These are phyloP conservation scores for Phrynosoma blainvillii DNA, from an alignment of 2,113 vertebrate species.

Conservation along the genomic window DNA sequence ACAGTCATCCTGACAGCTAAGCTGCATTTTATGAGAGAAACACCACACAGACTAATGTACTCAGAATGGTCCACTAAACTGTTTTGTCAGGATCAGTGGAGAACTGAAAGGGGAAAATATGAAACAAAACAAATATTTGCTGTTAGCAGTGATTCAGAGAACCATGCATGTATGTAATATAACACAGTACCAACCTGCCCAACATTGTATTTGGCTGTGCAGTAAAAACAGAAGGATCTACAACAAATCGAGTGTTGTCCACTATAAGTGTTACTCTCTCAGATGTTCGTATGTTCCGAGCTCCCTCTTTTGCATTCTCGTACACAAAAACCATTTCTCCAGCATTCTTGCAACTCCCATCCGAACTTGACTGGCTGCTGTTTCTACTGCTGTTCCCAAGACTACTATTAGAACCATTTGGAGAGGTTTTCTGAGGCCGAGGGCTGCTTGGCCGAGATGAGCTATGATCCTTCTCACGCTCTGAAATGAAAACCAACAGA, in stretches of 20 bases:
- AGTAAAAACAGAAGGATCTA: conserved; percentile 96
- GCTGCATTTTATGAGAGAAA: neutral
- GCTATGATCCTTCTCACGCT: conserved; percentile 91
- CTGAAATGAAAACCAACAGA: conserved; percentile 64
- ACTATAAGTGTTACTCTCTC: conserved; percentile 97
- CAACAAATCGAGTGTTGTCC: conserved; percentile 98
- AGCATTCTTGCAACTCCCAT: conserved; percentile 88
- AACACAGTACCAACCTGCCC: conserved; percentile 86
- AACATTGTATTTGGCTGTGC: conserved; percentile 99
- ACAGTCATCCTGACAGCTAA: neutral
- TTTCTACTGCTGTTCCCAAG: conserved; percentile 90
- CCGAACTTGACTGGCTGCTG: conserved; percentile 92
- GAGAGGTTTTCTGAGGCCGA: conserved; percentile 90
- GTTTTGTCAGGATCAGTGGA: no score
- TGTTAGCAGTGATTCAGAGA: neutral
- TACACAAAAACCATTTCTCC: conserved; percentile 98
- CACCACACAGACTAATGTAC: neutral
- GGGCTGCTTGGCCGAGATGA: conserved; percentile 93
- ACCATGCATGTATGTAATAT: neutral
- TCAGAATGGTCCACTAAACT: neutral
- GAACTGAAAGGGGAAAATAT: neutral
- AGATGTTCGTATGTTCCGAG: conserved; percentile 86
- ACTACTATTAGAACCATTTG: conserved; percentile 87
- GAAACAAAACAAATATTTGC: neutral
- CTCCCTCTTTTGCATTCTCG: conserved; percentile 91